Percentiles rank a stretch among this genome's conserved stretches.
Conservation (phyloP, 2,797 vertebrate species). For the Parauchenoglanis ngamensis region DNA sequence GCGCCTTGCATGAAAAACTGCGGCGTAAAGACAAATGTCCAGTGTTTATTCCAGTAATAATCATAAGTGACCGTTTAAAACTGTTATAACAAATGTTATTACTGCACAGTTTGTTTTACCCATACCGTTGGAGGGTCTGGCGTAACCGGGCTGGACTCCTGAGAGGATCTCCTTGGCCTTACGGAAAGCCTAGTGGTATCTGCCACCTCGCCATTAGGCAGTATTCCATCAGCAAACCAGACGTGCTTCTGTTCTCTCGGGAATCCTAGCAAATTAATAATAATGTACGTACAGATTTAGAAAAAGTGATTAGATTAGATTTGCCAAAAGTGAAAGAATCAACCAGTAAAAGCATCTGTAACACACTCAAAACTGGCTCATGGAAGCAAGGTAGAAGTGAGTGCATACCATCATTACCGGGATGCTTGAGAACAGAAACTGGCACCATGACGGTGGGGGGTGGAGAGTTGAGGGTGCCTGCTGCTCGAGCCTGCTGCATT, state of each 20-base stretch:
- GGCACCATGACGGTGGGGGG: conserved; percentile 85
- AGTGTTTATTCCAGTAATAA: neutral
- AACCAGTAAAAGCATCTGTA: neutral
- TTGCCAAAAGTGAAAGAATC: neutral
- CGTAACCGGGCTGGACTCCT: conserved; percentile 72
- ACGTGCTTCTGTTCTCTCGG: conserved; percentile 89
- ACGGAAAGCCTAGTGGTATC: conserved; percentile 84
- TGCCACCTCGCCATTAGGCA: conserved; percentile 94
- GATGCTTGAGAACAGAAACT: conserved; percentile 86
- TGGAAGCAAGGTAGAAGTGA: neutral
- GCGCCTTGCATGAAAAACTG: neutral
- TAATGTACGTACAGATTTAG: neutral
- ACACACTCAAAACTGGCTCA: conserved; percentile 8
- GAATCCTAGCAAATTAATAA: conserved; percentile 64
- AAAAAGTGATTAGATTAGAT: neutral
- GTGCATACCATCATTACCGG: conserved; percentile 80
- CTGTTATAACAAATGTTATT: too few relatives aligned
- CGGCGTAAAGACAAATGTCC: neutral
- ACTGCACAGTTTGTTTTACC: conserved; percentile 5
- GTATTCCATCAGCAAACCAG: conserved; percentile 94
- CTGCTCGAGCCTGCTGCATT: conserved; percentile 80
- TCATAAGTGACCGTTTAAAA: neutral
- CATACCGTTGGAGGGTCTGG: conserved; percentile 62
- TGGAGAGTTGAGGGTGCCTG: conserved; percentile 76
- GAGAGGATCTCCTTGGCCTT: conserved; percentile 74